These are phyloP conservation scores for Meriones unguiculatus DNA, from an alignment of 2,113 vertebrate genomes.

Conservation along the genomic window DNA sequence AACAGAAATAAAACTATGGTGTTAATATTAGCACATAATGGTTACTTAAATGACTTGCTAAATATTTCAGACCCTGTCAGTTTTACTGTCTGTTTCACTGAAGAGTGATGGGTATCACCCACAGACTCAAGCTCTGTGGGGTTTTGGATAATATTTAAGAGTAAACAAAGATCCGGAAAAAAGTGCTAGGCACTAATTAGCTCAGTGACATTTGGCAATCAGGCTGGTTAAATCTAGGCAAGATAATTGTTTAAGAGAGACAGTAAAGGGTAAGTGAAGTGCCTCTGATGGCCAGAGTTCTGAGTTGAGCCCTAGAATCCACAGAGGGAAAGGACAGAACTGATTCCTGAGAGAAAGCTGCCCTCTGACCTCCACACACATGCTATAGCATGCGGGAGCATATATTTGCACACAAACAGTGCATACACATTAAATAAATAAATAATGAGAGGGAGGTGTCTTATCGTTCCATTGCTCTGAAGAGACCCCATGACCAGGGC, in stretches of 20 bases:
- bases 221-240: not conserved
- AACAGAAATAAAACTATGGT: not conserved
- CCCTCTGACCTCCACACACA: not conserved
- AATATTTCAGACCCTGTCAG: not conserved
- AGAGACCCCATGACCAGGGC: not conserved
- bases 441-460: not conserved
- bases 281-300: not conserved
- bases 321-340: not conserved
- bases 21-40: not conserved
- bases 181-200: not conserved
- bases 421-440: not conserved
- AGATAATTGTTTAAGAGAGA: not conserved
- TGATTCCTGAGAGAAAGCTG: not conserved
- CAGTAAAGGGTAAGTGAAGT: not conserved
- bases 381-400: not conserved
- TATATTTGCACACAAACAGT: not conserved
- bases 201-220: not conserved
- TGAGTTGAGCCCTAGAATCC: not conserved
- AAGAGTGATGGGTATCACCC: not conserved
- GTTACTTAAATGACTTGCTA: not conserved
- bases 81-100: not conserved
- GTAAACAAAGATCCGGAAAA: not conserved
- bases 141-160: not conserved
- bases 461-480: not conserved
- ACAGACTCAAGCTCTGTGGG: not conserved